Conservation (phyloP, 1,140 invertebrate genomes). For the Maconellicoccus hirsutus region DNA sequence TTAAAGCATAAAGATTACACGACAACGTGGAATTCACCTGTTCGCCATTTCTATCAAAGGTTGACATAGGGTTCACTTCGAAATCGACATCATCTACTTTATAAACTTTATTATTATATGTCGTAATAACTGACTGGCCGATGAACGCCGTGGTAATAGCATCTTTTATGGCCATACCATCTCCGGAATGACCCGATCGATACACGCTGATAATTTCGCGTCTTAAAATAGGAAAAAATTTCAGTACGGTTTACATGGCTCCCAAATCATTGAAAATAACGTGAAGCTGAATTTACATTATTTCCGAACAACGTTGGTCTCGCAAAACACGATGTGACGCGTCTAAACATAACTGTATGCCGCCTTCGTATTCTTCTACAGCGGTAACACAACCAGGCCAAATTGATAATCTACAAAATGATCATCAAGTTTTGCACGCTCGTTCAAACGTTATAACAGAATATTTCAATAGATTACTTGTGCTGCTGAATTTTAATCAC, state of each 20-base stretch:
- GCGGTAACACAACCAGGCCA: constrained; percentile 81
- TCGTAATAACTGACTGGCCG: constrained; percentile 48
- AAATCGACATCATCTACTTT: constrained; percentile 73
- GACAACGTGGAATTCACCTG: neutral
- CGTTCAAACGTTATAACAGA: neutral
- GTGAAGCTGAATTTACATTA: constrained; percentile 26
- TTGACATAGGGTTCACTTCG: constrained; percentile 48
- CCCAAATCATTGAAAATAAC: neutral
- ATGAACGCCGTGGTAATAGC: constrained; percentile 34
- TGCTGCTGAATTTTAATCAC: constrained; percentile 62
- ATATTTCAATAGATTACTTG: constrained; percentile 34
- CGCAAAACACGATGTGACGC: constrained; percentile 71
- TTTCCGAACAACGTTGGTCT: constrained; percentile 34
- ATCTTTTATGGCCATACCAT: neutral
- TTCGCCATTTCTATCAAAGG: constrained; percentile 47
- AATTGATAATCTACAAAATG: constrained; percentile 55
- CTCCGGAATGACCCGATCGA: neutral
- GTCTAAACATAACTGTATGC: constrained; percentile 68
- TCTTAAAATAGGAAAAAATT: neutral
- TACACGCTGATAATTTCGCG: neutral
- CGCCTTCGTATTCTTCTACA: constrained; percentile 72
- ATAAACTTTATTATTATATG: constrained; percentile 64
- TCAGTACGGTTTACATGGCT: neutral
- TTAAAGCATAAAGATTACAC: neutral
- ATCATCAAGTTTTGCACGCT: neutral